Conservation (phyloP, 1,140 invertebrate species). For the Zaprionus capensis region DNA sequence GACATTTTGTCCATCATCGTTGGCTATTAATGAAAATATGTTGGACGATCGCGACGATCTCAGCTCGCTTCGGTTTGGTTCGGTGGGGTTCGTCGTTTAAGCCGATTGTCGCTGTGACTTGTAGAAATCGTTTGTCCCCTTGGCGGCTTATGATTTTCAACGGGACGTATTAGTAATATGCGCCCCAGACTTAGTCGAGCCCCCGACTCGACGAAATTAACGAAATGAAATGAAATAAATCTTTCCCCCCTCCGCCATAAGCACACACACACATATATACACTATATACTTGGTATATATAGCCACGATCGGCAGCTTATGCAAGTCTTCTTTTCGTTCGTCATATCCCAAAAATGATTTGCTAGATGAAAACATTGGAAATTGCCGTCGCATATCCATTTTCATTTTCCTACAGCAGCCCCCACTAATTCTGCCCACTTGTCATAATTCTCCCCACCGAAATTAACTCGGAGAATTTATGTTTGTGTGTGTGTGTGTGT, state of each 20-base stretch:
- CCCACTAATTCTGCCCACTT: constrained; percentile 61
- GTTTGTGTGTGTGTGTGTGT: constrained; percentile 25
- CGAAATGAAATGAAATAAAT: constrained; percentile 74
- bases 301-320: constrained; percentile 35
- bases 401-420: constrained; percentile 41
- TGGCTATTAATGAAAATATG: constrained; percentile 47
- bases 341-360: constrained; percentile 45
- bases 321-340: constrained; percentile 29
- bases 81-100: constrained; percentile 44
- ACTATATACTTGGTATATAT: constrained; percentile 4
- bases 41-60: constrained; percentile 15
- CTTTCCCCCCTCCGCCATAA: too few relatives aligned
- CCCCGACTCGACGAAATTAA: constrained; percentile 42
- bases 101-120: constrained; percentile 81
- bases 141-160: constrained; percentile 79
- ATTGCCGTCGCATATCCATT: constrained; percentile 20
- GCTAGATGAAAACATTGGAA: constrained; percentile 49
- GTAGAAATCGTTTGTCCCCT: constrained; percentile 68
- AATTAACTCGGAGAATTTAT: constrained; percentile 73
- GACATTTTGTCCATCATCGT: constrained; percentile 67
- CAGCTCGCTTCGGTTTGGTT: constrained; percentile 5
- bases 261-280: constrained; percentile 43
- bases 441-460: constrained; percentile 75
- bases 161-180: constrained; percentile 78
- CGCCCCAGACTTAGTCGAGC: constrained; percentile 43